A percentile compares a stretch with the other conserved stretches of the same genome.
phyloP scores from a whole-genome alignment of 2,113 vertebrate species.

The Neodontobutis hainanensis region DNA sequence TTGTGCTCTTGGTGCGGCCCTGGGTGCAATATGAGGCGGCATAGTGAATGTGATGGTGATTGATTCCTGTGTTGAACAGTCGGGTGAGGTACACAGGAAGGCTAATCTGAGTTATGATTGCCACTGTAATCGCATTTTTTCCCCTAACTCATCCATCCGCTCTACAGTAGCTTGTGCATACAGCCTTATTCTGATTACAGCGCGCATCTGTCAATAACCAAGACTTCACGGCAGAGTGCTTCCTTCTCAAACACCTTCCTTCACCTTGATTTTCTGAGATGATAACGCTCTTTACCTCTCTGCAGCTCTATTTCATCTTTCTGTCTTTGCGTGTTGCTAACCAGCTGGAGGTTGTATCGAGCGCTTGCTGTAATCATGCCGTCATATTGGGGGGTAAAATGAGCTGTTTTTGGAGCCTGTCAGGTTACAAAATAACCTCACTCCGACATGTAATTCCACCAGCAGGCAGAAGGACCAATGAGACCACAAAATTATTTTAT shows the following conservation, averaged over 20 bases:
- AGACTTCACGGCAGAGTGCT: neutral
- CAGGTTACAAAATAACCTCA: constrained; percentile 49
- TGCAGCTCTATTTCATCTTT: constrained; percentile 28
- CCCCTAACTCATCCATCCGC: constrained; percentile 53
- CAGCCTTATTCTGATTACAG: constrained; percentile 50
- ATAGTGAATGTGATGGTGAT: constrained; percentile 57
- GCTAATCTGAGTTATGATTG: constrained; percentile 76
- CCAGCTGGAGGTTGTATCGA: constrained; percentile 46
- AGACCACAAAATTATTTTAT: constrained; percentile 50
- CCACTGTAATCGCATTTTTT: constrained; percentile 67
- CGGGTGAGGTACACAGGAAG: constrained; percentile 54
- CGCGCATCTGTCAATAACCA: constrained; percentile 57
- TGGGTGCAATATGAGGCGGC: constrained; percentile 40
- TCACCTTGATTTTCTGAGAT: constrained; percentile 30
- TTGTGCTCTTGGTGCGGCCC: constrained; percentile 50
- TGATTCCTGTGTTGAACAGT: constrained; percentile 57
- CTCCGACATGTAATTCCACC: constrained; percentile 44
- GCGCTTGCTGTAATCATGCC: constrained; percentile 57
- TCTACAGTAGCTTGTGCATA: constrained; percentile 22
- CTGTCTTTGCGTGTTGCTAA: constrained; percentile 26
- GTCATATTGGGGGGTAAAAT: constrained; percentile 50
- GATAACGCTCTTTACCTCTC: constrained; percentile 33
- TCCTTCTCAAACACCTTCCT: constrained; percentile 33
- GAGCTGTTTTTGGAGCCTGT: constrained; percentile 44
- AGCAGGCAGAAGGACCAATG: constrained; percentile 37